Percentiles rank a stretch among this genome's conserved stretches.
Evolutionary conservation across 2,113 vertebrate genomes (phyloP).

Genomic region (Dolichallabes microphthalmus): DNA sequence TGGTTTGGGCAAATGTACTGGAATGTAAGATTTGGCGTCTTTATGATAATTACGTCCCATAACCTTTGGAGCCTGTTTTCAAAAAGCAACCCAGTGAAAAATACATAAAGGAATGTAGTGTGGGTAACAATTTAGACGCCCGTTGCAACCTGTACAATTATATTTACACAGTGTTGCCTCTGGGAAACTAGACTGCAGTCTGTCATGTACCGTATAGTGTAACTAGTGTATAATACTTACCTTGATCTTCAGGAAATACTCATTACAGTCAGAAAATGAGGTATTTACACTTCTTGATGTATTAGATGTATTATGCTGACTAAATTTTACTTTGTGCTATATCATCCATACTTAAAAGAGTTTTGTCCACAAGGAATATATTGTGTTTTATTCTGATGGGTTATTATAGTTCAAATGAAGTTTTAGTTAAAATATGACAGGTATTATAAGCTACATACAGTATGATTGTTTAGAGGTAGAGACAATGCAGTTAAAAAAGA

Average conservation of each 20-base stretch:
- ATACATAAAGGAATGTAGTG: not conserved
- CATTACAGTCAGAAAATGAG: not conserved
- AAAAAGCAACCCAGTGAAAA: not conserved
- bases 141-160: not conserved
- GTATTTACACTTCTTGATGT: not conserved
- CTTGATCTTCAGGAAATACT: not conserved
- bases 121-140: not conserved
- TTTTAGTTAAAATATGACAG: not conserved
- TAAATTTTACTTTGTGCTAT: not conserved
- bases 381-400: not conserved
- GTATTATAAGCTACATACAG: not conserved
- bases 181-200: not conserved
- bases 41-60: constrained; percentile 7
- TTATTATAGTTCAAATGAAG: not conserved
- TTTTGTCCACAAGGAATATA: not conserved
- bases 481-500: not conserved
- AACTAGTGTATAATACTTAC: not conserved
- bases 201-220: not conserved
- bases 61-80: not conserved
- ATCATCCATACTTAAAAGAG: not conserved
- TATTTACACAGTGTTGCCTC: not conserved
- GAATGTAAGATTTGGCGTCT: not conserved
- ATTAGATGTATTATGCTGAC: not conserved
- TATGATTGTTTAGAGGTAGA: not conserved
- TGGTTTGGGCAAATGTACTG: not conserved